Conservation (phyloP, 2,888 invertebrate genomes). For the Arctia plantaginis region DNA sequence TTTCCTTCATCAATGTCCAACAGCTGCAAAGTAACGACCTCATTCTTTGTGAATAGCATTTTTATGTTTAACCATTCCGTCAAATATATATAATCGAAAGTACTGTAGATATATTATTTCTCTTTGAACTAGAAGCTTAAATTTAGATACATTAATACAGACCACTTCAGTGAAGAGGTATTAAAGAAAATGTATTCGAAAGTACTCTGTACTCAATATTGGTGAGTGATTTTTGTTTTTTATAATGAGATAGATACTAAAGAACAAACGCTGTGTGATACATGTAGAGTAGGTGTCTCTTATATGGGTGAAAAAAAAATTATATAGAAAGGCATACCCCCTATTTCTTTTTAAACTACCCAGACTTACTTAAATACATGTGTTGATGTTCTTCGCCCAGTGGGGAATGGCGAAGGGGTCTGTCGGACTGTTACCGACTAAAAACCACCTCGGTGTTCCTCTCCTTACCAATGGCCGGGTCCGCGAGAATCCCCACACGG, state of each 20-base stretch:
- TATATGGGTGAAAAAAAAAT: too few species aligned
- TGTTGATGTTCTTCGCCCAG: too few species aligned
- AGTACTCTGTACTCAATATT: neutral
- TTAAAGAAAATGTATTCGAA: slow-evolving; percentile 18
- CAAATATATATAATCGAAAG: neutral
- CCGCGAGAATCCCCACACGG: too few species aligned
- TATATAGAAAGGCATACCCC: too few species aligned
- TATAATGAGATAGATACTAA: neutral
- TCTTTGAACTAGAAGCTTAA: slow-evolving; percentile 9
- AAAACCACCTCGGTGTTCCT: too few species aligned
- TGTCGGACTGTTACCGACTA: too few species aligned
- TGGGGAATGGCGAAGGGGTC: too few species aligned
- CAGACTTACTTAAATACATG: too few species aligned
- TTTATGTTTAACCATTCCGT: neutral
- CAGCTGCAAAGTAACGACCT: slow-evolving; percentile 1
- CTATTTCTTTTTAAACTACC: too few species aligned
- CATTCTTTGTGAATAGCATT: neutral
- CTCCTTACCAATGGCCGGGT: too few species aligned
- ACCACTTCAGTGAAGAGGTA: slow-evolving; percentile 12
- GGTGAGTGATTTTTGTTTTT: neutral
- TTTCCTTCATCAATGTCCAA: neutral
- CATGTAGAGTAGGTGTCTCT: too few species aligned
- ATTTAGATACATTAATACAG: slow-evolving; percentile 29
- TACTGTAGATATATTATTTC: neutral
- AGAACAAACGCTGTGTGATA: neutral